Conservation (phyloP, 2,888 invertebrate genomes). For the Drosophila limbata region DNA sequence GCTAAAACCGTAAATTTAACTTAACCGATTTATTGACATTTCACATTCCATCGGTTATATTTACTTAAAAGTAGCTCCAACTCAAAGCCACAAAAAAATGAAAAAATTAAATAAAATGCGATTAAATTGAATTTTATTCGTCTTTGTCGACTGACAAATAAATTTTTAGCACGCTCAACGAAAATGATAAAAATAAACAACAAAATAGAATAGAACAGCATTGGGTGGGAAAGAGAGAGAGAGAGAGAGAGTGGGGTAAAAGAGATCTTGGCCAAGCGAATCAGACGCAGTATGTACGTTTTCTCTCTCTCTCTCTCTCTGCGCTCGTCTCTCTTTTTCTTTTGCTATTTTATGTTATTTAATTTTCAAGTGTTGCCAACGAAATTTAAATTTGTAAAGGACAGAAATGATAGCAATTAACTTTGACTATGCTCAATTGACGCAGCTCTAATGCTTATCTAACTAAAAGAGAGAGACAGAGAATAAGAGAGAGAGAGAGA, state of each 20-base stretch:
- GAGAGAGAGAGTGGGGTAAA: not conserved
- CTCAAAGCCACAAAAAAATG: conserved; percentile 1
- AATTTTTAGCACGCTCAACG: conserved; percentile 71
- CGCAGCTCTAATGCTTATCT: conserved; percentile 24
- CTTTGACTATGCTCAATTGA: conserved; percentile 33
- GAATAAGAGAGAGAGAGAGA: not conserved
- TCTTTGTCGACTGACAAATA: conserved; percentile 50
- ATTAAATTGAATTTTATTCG: conserved; percentile 38
- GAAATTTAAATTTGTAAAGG: conserved; percentile 34
- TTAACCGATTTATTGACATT: conserved; percentile 13
- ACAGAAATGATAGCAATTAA: conserved; percentile 18
- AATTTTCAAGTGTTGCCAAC: conserved; percentile 37
- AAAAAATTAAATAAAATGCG: conserved; percentile 24
- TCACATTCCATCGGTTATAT: conserved; percentile 1
- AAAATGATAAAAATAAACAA: conserved; percentile 75
- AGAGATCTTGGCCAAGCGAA: conserved; percentile 12
- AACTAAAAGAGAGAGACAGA: not conserved
- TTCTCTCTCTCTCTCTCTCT: conserved; percentile 2
- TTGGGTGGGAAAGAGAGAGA: conserved; percentile 1
- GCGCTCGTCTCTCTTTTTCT: conserved; percentile 1
- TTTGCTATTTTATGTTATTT: conserved; percentile 24
- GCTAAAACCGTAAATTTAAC: conserved; percentile 29
- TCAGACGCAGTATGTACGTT: conserved; percentile 19
- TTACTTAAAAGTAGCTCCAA: conserved; percentile 9
- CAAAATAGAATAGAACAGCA: conserved; percentile 31